These are phyloP conservation scores for Vanessa tameamea DNA, from an alignment of 1,140 invertebrate genomes.

Conservation along the genomic window DNA sequence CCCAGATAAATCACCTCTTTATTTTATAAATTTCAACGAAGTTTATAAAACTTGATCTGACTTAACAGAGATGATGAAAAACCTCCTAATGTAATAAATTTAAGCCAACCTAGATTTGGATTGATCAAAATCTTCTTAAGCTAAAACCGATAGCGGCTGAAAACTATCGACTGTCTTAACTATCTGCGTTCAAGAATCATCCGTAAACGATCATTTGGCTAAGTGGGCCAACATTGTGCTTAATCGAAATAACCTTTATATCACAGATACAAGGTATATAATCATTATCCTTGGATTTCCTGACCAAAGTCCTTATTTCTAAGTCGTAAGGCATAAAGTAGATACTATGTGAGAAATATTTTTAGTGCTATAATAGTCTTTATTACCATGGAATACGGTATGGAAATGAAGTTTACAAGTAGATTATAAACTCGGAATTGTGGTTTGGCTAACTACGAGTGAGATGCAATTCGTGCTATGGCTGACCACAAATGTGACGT, in stretches of 20 bases:
- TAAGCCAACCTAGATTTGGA: background rate
- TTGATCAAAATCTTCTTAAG: conserved; percentile 13
- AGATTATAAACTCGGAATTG: conserved; percentile 29
- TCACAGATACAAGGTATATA: background rate
- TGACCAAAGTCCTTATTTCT: conserved; percentile 1
- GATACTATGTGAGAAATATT: background rate
- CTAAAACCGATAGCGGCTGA: conserved; percentile 21
- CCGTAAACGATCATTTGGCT: conserved; percentile 4
- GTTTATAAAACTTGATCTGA: background rate
- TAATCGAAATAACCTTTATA: conserved; percentile 5
- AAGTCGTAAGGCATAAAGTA: background rate
- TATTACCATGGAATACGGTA: conserved; percentile 10
- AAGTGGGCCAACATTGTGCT: conserved; percentile 6
- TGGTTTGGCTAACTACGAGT: conserved; percentile 28
- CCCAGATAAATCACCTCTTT: too few species aligned
- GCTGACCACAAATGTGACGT: conserved; percentile 12
- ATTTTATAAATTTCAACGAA: background rate
- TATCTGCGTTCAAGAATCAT: conserved; percentile 10
- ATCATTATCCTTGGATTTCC: background rate
- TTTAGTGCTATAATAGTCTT: background rate
- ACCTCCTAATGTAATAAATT: background rate
- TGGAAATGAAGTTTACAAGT: conserved; percentile 5
- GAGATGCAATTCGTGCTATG: conserved; percentile 26
- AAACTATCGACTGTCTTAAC: conserved; percentile 21
- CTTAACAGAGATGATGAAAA: background rate